Percentiles rank a stretch among this genome's conserved stretches.
These are phyloP conservation scores for Desmodus rotundus DNA, from an alignment of 2,113 vertebrate species.

Conservation along the genomic window DNA sequence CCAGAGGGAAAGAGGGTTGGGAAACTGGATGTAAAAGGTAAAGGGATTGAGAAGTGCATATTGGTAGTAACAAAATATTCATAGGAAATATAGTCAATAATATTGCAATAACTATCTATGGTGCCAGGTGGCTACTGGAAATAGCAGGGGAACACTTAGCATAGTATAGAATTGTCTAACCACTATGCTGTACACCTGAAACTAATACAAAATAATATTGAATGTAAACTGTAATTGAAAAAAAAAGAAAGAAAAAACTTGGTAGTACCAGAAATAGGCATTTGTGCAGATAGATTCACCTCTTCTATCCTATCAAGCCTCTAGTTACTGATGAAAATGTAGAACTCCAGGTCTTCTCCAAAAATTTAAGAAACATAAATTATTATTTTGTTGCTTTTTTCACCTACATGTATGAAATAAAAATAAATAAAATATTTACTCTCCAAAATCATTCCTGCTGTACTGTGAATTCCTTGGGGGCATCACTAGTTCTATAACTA, in stretches of 20 bases:
- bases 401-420: neutral
- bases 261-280: neutral
- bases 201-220: neutral
- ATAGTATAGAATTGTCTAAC: neutral
- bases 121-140: neutral
- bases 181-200: neutral
- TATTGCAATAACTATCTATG: neutral
- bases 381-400: neutral
- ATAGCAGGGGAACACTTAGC: neutral
- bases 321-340: neutral
- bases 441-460: neutral
- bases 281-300: neutral
- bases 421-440: neutral
- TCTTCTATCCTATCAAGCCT: neutral
- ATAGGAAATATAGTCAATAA: neutral
- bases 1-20: neutral
- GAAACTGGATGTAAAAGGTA: neutral
- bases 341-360: neutral
- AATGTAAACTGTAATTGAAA: neutral
- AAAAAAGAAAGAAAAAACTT: neutral
- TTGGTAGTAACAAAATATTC: neutral
- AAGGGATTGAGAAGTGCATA: neutral
- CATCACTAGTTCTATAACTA: neutral
- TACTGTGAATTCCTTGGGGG: neutral
- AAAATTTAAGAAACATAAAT: neutral